Base-by-base conservation (phyloP, 1,140 invertebrate species). In the Atopsyche davidsoni region DNA sequence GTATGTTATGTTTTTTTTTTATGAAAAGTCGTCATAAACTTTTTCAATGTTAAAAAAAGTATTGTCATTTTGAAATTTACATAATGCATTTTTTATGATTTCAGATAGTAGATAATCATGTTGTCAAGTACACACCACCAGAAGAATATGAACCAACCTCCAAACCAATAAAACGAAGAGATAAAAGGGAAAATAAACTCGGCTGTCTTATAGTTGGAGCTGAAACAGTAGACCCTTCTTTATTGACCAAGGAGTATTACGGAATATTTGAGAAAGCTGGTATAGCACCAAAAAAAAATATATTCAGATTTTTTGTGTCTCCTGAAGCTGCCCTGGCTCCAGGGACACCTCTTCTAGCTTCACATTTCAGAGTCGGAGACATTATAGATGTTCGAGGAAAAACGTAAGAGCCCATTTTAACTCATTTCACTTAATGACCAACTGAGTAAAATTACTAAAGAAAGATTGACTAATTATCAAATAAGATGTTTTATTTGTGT, bases 41-140 rank as follows among this genome's bases (percentile, higher is more conserved):
- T n/a, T n/a, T n/a, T n/a, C n/a, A n/a, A n/a, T n/a, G n/a, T n/a
- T n/a, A n/a, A n/a, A n/a, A n/a, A n/a, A n/a, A n/a, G n/a, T n/a
- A n/a, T n/a, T n/a, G n/a, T n/a, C n/a, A n/a, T 38, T 38, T 10
- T 7, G 9, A n/a, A 38, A 38, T 38, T 10, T 38, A n/a, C 10
- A 38, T 7, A 38, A 38, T 38, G 19, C 11, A 21, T 9, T 49
- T 31, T 60, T 61, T 55, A 35, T 17, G 46, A 60, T 70, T 73
- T 35, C 62, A 93, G 89, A 79, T 97, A 13, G 71, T 89, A 18
- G 96, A 98, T 65, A 98, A 98, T 72, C 94, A 98, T 78, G 92
- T 98, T 2, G 82, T 98, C 36, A 87, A 85, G 62, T 97, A 96
- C 68, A 85, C 83, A 51, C 80, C 90, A 13, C 91, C 94, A 10